phyloP scores from a whole-genome alignment of 2,888 invertebrate species.

The Pristionchus entomophagus region DNA sequence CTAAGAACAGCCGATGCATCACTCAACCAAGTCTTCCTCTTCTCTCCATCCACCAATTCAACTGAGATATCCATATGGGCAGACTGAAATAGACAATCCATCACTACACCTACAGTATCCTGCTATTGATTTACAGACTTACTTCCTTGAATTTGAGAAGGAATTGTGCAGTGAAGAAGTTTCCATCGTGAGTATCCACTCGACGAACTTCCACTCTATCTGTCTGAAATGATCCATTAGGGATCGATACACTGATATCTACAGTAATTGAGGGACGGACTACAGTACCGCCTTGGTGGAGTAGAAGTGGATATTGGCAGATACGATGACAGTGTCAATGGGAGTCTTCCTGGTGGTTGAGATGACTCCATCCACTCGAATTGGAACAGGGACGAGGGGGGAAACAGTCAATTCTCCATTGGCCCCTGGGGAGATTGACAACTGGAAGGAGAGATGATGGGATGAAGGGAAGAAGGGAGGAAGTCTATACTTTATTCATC shows the following conservation, averaged over 20 bases:
- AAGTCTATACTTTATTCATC: too few relatives aligned
- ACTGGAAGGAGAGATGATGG: conserved; percentile 46
- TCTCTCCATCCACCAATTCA: conserved; percentile 58
- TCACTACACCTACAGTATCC: not conserved
- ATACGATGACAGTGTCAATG: conserved; percentile 49
- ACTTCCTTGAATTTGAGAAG: conserved; percentile 54
- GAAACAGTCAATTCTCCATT: conserved; percentile 38
- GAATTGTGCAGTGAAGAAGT: conserved; percentile 57
- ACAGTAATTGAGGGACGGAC: not conserved
- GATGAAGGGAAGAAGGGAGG: not conserved
- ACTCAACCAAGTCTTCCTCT: conserved; percentile 55
- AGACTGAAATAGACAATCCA: conserved; percentile 51
- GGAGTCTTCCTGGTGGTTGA: conserved; percentile 41
- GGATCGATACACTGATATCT: too few relatives aligned
- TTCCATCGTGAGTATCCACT: conserved; percentile 51
- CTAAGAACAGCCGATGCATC: conserved; percentile 49
- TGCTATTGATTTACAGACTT: too few relatives aligned
- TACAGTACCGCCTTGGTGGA: not conserved
- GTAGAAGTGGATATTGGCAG: conserved; percentile 50
- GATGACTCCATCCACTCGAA: conserved; percentile 57
- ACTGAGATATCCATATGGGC: conserved; percentile 58
- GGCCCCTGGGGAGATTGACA: conserved; percentile 53
- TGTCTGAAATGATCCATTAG: not conserved
- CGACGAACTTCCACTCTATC: conserved; percentile 28
- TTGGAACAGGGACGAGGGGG: conserved; percentile 51